phyloP scores from a whole-genome alignment of 1,140 invertebrate genomes.

The Dolichoris vasculosae region DNA sequence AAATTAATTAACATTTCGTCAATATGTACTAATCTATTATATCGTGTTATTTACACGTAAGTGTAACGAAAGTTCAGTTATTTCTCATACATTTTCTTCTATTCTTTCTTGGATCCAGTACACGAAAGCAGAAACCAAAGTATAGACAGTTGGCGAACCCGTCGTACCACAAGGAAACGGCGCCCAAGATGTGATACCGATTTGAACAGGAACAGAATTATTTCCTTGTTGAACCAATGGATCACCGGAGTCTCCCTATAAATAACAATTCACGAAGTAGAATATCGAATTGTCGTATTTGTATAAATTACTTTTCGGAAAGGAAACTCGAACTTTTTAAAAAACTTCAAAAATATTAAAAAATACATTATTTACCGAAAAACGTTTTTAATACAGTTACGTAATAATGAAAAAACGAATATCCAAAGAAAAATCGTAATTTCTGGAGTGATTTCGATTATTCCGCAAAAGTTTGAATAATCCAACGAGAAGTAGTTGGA shows the following conservation, averaged over 20 bases:
- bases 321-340: no score
- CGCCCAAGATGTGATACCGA: conserved; percentile 84
- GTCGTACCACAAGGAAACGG: conserved; percentile 78
- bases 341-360: no score
- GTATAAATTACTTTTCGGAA: no score
- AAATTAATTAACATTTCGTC: no score
- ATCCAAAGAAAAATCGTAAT: not conserved
- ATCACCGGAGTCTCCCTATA: conserved; percentile 78
- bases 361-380: no score
- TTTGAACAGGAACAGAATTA: conserved; percentile 55
- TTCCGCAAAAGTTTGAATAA: no score
- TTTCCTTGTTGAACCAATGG: conserved; percentile 70
- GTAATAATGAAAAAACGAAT: no score
- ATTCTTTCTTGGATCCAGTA: conserved; percentile 63
- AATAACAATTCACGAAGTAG: not conserved
- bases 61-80: not conserved
- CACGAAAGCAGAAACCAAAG: conserved; percentile 76
- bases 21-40: no score
- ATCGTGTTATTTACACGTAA: not conserved
- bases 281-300: no score
- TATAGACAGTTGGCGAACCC: conserved; percentile 80
- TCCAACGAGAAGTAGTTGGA: not conserved
- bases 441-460: no score
- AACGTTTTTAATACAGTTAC: no score
- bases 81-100: not conserved